phyloP scores from a whole-genome alignment of 2,888 invertebrate species.

The Eugnorisma glareosa region DNA sequence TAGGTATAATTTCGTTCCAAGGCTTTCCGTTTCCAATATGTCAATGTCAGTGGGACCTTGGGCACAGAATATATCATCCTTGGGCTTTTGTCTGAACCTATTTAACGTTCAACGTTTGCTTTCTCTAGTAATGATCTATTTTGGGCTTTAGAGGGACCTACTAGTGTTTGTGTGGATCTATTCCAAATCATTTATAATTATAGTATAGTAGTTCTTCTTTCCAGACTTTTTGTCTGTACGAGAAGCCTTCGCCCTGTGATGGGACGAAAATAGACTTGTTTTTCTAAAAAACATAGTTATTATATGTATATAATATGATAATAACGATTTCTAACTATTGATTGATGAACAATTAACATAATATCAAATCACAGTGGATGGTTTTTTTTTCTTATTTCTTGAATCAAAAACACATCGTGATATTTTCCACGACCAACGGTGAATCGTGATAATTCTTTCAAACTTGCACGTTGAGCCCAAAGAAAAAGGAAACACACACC shows the following conservation, averaged over 20 bases:
- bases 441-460: not conserved
- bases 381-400: not conserved
- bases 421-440: not conserved
- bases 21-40: slow-evolving; percentile 30
- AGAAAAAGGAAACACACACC: slow-evolving; percentile 2
- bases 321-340: not conserved
- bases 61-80: slow-evolving; percentile 12
- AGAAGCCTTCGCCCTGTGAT: no score
- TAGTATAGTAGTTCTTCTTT: no score
- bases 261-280: no score
- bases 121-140: slow-evolving; percentile 7
- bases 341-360: slow-evolving; percentile 8
- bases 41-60: slow-evolving; percentile 27
- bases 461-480: not conserved
- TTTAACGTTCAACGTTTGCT: slow-evolving; percentile 21
- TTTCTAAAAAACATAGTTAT: not conserved
- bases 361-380: not conserved
- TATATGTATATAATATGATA: not conserved
- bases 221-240: no score
- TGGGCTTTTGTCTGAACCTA: slow-evolving; percentile 32
- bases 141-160: not conserved
- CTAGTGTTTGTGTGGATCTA: not conserved
- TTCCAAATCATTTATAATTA: not conserved
- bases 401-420: not conserved
- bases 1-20: slow-evolving; percentile 30